Evolutionary conservation across 2,888 invertebrate genomes (phyloP), one percentile per base, ranked within the genome.

Genomic region (Epinotia bilunana): DNA sequence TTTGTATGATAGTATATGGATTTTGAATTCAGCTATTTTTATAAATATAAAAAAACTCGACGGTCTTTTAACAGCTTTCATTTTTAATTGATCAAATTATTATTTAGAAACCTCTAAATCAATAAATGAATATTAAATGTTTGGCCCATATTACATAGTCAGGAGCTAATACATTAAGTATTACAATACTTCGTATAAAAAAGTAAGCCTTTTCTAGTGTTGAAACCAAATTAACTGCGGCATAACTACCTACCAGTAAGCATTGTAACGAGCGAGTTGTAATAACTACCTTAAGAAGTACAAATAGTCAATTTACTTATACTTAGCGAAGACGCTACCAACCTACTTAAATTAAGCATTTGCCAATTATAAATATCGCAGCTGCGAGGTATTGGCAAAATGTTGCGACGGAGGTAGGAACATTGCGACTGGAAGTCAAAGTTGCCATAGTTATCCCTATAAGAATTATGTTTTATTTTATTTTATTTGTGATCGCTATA

Each of bases 11-110:
- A 89, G 77, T 79, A 81, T 77, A 82, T 81, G 87, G 83, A 89
- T 88, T 86, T 83, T 83, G 74, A 88, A 86, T 88, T 89, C 86
- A 80, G 87, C 86, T 91, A 91, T 90, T 91, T 91, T 90, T 90
- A 79, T 89, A 91, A 72, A 77, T 80, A 78, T 76, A 77, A 58
- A 39, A 20, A 16, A 43, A 72, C 1, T 16, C 39, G n/a, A 20
- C 4, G 20, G 20, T 43, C 12, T 16, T 58, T 49, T 23, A 20
- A 61, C 11, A 49, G 49, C 18, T 28, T 23, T 28, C 61, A 6
- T 20, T 60, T 49, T 16, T 13, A 49, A 5, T 49, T 49, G 49
- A 16, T 16, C 16, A 49, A 49, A 6, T 49, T 49, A 49, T 16
- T n/a, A 49, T 16, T 49, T 13, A 16, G n/a, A 12, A 3, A 49